Conservation (phyloP, 2,797 vertebrate species). For the Malacoraja senta region DNA sequence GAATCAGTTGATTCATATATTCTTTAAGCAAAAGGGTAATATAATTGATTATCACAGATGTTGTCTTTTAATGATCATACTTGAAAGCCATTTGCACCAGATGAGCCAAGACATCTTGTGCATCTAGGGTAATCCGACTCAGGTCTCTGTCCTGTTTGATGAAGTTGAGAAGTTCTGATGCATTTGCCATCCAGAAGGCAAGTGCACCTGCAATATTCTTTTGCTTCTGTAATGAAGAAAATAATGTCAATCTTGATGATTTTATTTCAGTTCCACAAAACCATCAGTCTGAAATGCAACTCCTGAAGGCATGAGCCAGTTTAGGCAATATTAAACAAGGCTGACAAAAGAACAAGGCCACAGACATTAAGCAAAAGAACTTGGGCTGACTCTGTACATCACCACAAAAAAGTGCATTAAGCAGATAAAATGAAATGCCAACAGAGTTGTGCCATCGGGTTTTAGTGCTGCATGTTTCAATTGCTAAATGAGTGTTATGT, state of each 20-base stretch:
- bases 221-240: conserved; percentile 77
- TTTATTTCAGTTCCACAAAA: not conserved
- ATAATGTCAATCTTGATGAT: conserved; percentile 28
- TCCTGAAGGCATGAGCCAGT: conserved; percentile 62
- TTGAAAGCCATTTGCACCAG: conserved; percentile 98
- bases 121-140: conserved; percentile 83
- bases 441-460: conserved; percentile 64
- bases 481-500: conserved; percentile 90
- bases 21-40: not conserved
- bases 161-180: conserved; percentile 94
- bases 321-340: conserved; percentile 75
- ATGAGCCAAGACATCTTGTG: conserved; percentile 90
- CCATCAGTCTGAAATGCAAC: conserved; percentile 1
- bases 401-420: conserved; percentile 76
- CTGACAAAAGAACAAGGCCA: conserved; percentile 67
- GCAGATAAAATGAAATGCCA: conserved; percentile 77
- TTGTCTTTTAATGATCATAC: conserved; percentile 60
- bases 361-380: conserved; percentile 61
- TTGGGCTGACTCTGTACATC: conserved; percentile 65
- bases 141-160: conserved; percentile 93
- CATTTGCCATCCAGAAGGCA: conserved; percentile 99
- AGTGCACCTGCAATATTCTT: conserved; percentile 96
- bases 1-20: not conserved
- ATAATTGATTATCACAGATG: not conserved
- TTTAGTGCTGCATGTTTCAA: conserved; percentile 90